Percentiles rank a stretch among this genome's conserved stretches.
phyloP scores from a whole-genome alignment of 2,797 vertebrate species.

The Spatula clypeata region DNA sequence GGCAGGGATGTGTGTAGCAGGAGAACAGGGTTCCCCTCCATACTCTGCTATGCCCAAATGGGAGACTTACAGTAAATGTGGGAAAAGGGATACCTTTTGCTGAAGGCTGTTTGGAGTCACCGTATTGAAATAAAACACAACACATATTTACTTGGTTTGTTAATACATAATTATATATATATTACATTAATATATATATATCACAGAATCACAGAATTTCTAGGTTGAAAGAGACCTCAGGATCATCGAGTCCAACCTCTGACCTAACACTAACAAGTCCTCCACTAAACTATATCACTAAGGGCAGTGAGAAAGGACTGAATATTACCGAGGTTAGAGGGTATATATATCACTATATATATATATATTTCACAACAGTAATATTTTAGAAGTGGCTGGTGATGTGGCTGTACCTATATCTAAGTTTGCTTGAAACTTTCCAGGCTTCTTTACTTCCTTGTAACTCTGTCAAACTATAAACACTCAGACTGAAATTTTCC shows the following conservation, averaged over 20 bases:
- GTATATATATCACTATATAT: too few species aligned
- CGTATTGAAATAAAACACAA: neutral
- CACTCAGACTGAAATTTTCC: neutral
- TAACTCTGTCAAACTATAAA: constrained; percentile 7
- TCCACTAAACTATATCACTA: too few species aligned
- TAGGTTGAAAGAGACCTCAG: too few species aligned
- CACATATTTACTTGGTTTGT: neutral
- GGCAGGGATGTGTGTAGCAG: neutral
- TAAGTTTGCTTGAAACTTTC: constrained; percentile 1
- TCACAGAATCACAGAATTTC: neutral
- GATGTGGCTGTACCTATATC: neutral
- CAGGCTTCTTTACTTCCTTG: neutral
- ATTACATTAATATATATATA: neutral
- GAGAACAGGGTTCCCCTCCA: neutral
- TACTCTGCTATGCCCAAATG: rapidly evolving
- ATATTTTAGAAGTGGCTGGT: neutral
- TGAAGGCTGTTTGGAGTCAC: neutral
- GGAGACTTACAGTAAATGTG: neutral
- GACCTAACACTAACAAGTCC: too few species aligned
- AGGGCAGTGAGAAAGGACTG: too few species aligned
- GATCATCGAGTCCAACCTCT: too few species aligned
- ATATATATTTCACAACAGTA: neutral
- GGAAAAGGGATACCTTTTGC: neutral
- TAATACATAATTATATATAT: neutral
- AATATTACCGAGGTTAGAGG: too few species aligned